Evolutionary conservation across 1,140 invertebrate genomes (phyloP).

Genomic region (Kradibia gibbosae): DNA sequence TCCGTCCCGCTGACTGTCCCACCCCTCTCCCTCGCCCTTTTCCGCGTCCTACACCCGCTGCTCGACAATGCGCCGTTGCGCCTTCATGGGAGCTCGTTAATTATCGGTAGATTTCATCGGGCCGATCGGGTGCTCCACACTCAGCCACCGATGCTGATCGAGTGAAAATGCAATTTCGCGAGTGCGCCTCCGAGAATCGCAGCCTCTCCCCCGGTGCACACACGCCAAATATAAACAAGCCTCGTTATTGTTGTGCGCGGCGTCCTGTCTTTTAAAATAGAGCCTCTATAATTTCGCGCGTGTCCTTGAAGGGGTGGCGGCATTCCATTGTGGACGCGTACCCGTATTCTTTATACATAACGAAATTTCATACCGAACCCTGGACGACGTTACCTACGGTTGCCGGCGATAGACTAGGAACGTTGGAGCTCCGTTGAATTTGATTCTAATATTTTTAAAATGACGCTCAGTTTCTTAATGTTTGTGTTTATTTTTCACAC

Average conservation of each 20-base stretch:
- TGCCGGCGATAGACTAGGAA: too few relatives aligned
- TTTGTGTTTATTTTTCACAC: too few relatives aligned
- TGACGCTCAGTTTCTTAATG: too few relatives aligned
- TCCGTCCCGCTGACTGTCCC: not conserved
- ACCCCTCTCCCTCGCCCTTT: not conserved
- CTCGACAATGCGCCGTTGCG: not conserved
- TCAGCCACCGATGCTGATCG: not conserved
- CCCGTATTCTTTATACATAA: too few relatives aligned
- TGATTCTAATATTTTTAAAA: too few relatives aligned
- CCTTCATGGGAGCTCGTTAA: conserved; percentile 25
- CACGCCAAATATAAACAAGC: conserved; percentile 8
- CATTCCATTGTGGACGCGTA: too few relatives aligned
- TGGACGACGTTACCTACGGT: too few relatives aligned
- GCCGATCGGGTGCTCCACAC: not conserved
- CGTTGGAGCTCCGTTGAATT: too few relatives aligned
- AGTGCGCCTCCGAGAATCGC: not conserved
- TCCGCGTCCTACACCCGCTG: not conserved
- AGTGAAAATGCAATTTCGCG: not conserved
- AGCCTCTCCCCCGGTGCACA: not conserved
- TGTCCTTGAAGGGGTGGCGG: not conserved
- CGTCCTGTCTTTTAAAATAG: not conserved
- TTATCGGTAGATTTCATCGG: conserved; percentile 42
- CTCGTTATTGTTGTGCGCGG: conserved; percentile 13
- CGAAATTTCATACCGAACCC: too few relatives aligned
- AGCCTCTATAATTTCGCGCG: conserved; percentile 1